A percentile compares a stretch with the other conserved stretches of the same genome.
Conservation (phyloP, 2,113 vertebrate species). For the Bufo bufo region DNA sequence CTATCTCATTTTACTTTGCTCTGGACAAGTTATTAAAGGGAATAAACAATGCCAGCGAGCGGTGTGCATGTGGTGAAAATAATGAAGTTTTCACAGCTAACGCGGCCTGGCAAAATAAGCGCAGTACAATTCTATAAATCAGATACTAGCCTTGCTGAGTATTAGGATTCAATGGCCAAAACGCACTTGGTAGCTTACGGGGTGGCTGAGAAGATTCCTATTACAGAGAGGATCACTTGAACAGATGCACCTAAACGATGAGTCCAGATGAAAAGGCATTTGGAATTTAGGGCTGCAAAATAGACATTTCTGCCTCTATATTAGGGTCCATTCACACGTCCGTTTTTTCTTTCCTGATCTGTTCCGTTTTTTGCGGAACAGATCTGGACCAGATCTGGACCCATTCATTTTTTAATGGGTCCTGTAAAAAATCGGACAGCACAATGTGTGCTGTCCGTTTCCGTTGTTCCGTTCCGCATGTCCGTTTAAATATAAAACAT, state of each 20-base stretch:
- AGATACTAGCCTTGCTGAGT: conserved; percentile 4
- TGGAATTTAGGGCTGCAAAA: not conserved
- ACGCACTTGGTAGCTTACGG: not conserved
- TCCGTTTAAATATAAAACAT: too few relatives aligned
- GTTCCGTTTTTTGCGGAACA: too few relatives aligned
- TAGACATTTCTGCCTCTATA: not conserved
- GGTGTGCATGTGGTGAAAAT: conserved; percentile 8
- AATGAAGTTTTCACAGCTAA: conserved; percentile 31
- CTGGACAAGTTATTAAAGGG: conserved; percentile 48
- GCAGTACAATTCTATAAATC: conserved; percentile 28
- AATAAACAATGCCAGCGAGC: conserved; percentile 27
- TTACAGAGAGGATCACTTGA: not conserved
- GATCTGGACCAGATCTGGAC: too few relatives aligned
- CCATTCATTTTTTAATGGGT: too few relatives aligned
- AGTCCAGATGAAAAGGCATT: not conserved
- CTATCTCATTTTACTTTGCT: conserved; percentile 61
- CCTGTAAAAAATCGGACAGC: too few relatives aligned
- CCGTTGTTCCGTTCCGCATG: too few relatives aligned
- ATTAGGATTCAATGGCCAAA: conserved; percentile 3
- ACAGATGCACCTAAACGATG: not conserved
- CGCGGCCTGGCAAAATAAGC: not conserved
- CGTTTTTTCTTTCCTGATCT: too few relatives aligned
- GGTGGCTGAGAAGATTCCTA: not conserved
- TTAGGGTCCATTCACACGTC: too few relatives aligned
- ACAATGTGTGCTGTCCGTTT: too few relatives aligned